Evolutionary conservation across 1,140 invertebrate species (phyloP), one percentile per base, ranked within the genome.

Genomic region (Macrobrachium rosenbergii): DNA sequence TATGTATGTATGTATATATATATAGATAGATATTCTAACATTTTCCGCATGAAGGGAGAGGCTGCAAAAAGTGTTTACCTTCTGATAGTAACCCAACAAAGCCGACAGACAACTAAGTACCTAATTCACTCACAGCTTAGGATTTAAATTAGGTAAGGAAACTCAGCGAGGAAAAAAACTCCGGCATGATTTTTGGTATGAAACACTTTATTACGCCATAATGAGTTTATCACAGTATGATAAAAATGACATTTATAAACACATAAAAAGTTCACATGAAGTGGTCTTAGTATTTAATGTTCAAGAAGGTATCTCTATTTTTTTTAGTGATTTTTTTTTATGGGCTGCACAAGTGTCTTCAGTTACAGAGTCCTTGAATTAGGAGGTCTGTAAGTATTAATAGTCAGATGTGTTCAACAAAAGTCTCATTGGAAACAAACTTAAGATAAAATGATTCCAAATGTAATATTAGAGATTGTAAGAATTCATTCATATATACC

Each of bases 191-290:
- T 72, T 28, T 72, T 28, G 37, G 37, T 72, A 72, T 72, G 69
- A 72, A 72, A 72, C 69, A 72, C 69, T 72, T 72, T 72, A 72
- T 72, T 72, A 72, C 69, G 37, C 37, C 69, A 72, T 23, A 72
- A 72, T 72, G 69, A 72, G 69, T 21, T 72, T 72, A 72, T 72
- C 69, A 72, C 69, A 72, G 69, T 43, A 72, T 72, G 69, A 72
- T 72, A 43, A 72, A 72, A 72, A 72, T 72, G 23, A 72, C 69
- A 72, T 72, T 72, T 72, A 72, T 72, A 72, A 72, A 72, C 69
- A 72, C 69, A 72, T 72, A 72, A 72, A 72, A 72, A 72, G 69
- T 52, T 72, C 11, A 72, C 69, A 72, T 72, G 69, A 72, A 72
- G 37, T 72, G 52, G 52, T 52, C 52, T 43, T 72, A 28, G 37